Conservation (phyloP, 53 echinoderm and acorn worm genomes). For the Luidia sarsii region DNA sequence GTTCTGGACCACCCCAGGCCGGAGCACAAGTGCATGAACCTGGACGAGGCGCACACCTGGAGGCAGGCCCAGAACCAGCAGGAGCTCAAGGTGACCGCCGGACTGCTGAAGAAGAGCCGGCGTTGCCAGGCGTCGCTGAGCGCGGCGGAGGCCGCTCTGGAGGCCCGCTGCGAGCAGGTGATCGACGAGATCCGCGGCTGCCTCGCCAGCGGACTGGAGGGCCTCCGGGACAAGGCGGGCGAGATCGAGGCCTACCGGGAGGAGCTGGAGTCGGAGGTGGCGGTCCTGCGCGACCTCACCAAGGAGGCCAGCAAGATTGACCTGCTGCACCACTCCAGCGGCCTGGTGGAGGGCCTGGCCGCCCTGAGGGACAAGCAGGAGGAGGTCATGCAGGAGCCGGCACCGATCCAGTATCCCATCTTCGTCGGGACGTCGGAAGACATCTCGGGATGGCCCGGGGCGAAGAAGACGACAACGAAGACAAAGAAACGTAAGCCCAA, state of each 20-base stretch:
- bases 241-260: neutral
- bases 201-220: constrained; percentile 3
- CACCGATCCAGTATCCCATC: constrained; percentile 16
- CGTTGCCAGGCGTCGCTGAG: neutral
- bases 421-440: constrained; percentile 28
- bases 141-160: constrained; percentile 14
- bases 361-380: constrained; percentile 5
- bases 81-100: constrained; percentile 14
- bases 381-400: constrained; percentile 11
- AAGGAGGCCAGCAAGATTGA: constrained; percentile 29
- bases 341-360: constrained; percentile 14
- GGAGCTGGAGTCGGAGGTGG: neutral
- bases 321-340: constrained; percentile 27
- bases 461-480: neutral
- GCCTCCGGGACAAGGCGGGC: neutral
- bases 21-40: constrained; percentile 48
- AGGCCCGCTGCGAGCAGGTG: constrained; percentile 40
- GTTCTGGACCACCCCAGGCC: constrained; percentile 60
- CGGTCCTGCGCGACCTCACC: constrained; percentile 11
- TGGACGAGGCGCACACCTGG: constrained; percentile 48
- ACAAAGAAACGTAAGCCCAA: neutral
- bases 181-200: constrained; percentile 24
- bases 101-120: constrained; percentile 18
- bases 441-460: constrained; percentile 14
- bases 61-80: constrained; percentile 23